phyloP scores from a whole-genome alignment of 2,113 vertebrate genomes.

The Macrotus californicus region DNA sequence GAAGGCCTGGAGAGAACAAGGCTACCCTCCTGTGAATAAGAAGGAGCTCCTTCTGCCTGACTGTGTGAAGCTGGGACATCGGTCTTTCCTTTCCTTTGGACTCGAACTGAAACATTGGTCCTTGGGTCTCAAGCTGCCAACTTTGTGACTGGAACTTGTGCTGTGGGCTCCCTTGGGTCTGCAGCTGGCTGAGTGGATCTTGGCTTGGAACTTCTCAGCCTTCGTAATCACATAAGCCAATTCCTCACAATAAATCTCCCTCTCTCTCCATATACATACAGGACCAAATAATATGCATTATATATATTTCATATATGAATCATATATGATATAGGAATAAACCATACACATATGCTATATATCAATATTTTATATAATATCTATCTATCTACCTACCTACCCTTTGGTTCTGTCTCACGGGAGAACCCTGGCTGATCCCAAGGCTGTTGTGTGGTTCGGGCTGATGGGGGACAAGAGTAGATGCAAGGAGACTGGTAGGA shows the following conservation, averaged over 20 bases:
- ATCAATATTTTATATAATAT: not conserved
- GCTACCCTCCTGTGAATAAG: not conserved
- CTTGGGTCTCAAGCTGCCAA: not conserved
- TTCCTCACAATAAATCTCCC: not conserved
- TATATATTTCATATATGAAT: not conserved
- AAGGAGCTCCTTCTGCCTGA: not conserved
- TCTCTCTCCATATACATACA: not conserved
- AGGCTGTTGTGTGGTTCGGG: not conserved
- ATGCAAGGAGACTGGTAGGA: not conserved
- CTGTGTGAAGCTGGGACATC: not conserved
- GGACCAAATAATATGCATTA: not conserved
- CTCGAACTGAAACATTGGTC: not conserved
- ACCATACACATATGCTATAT: not conserved
- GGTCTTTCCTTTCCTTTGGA: not conserved
- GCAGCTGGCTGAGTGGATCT: not conserved
- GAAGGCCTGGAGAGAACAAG: not conserved
- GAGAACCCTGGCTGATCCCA: not conserved
- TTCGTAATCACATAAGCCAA: not conserved
- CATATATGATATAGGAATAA: not conserved
- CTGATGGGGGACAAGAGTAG: not conserved
- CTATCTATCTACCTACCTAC: accelerated
- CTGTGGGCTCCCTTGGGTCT: not conserved
- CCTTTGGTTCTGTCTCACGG: not conserved
- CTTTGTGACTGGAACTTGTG: not conserved
- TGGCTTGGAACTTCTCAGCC: not conserved